Percentiles rank a stretch among this genome's conserved stretches.
phyloP scores from a whole-genome alignment of 2,797 vertebrate species.

The Paguma larvata region DNA sequence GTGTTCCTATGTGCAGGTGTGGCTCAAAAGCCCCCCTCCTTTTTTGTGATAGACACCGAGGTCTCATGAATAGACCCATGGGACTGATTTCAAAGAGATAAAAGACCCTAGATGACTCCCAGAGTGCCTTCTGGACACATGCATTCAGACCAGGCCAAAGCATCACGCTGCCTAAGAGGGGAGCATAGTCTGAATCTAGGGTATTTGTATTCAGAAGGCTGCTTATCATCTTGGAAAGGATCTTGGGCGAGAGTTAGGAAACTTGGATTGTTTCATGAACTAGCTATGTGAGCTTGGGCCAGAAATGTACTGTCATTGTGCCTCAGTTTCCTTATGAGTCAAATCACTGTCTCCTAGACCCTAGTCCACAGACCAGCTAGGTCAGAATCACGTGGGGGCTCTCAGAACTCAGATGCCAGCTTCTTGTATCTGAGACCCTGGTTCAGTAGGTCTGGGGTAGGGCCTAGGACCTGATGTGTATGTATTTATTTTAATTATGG shows the following conservation, averaged over 20 bases:
- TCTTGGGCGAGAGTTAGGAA: not conserved
- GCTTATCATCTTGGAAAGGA: not conserved
- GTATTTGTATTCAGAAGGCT: not conserved
- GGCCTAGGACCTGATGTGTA: not conserved
- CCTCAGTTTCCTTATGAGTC: not conserved
- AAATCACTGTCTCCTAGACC: not conserved
- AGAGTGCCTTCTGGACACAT: not conserved
- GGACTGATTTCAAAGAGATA: not conserved
- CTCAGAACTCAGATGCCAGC: not conserved
- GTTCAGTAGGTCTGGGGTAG: not conserved
- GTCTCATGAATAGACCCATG: not conserved
- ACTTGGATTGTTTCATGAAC: not conserved
- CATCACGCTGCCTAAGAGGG: not conserved
- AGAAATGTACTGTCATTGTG: not conserved
- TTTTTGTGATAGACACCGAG: not conserved
- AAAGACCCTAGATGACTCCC: not conserved
- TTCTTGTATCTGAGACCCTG: not conserved
- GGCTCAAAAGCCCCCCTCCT: not conserved
- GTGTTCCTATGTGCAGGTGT: not conserved
- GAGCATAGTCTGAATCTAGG: not conserved
- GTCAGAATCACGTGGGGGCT: not conserved
- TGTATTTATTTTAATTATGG: not conserved
- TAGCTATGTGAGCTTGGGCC: not conserved
- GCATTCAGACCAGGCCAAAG: not conserved
- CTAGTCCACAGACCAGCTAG: not conserved